Percentiles rank a stretch among this genome's conserved stretches.
Evolutionary conservation across 2,888 invertebrate genomes (phyloP).

Genomic region (Drosophila dives): DNA sequence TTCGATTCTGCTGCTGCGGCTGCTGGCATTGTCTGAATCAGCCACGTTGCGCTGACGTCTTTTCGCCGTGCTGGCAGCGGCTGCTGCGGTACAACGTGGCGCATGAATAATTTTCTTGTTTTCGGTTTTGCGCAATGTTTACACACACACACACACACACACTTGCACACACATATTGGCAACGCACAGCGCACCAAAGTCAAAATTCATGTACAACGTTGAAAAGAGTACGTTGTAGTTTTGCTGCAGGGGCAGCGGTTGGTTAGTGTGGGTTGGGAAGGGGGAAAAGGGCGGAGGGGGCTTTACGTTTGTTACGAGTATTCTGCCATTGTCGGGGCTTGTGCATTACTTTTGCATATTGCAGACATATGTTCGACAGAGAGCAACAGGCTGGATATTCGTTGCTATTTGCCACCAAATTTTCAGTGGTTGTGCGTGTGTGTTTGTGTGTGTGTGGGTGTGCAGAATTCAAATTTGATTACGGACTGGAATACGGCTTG

Average conservation of each 20-base stretch:
- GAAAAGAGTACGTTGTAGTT: slow-evolving; percentile 1
- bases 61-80: slow-evolving; percentile 23
- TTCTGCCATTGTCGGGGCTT: slow-evolving; percentile 54
- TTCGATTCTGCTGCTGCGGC: slow-evolving; percentile 53
- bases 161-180: slow-evolving; percentile 32
- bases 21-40: slow-evolving; percentile 69
- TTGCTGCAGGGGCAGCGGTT: slow-evolving; percentile 1
- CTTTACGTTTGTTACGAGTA: slow-evolving; percentile 44
- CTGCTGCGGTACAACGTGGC: slow-evolving; percentile 67
- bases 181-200: slow-evolving; percentile 64
- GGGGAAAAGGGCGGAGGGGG: background rate
- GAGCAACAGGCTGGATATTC: slow-evolving; percentile 52
- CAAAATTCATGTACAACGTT: slow-evolving; percentile 71
- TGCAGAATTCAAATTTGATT: slow-evolving; percentile 46
- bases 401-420: slow-evolving; percentile 26
- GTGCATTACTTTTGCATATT: slow-evolving; percentile 79
- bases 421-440: slow-evolving; percentile 1
- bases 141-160: slow-evolving; percentile 49
- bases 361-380: slow-evolving; percentile 75
- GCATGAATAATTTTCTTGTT: slow-evolving; percentile 72
- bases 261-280: background rate
- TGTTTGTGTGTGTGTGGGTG: background rate
- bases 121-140: slow-evolving; percentile 75
- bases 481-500: slow-evolving; percentile 21
- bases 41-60: slow-evolving; percentile 66